phyloP scores from a whole-genome alignment of 2,888 invertebrate genomes.

The Tuberolachnus salignus region DNA sequence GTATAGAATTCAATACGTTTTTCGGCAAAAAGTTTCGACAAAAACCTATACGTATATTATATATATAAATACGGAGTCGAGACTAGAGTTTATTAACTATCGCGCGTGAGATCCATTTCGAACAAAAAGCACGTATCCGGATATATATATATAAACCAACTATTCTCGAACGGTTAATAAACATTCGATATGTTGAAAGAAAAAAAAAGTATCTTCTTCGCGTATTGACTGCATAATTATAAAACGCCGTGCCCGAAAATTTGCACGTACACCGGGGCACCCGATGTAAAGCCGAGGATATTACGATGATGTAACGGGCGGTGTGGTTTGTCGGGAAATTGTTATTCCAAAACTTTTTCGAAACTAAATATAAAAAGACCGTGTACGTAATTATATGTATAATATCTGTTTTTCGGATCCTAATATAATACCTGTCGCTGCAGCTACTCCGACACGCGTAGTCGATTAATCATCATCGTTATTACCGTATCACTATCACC shows the following conservation, averaged over 20 bases:
- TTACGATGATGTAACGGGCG: no score
- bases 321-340: no score
- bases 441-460: no score
- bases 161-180: conserved; percentile 16
- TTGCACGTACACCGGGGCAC: no score
- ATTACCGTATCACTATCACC: no score
- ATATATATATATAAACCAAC: background rate
- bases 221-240: background rate
- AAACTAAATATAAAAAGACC: no score
- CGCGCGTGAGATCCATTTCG: conserved; percentile 5
- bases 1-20: conserved; percentile 27
- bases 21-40: conserved; percentile 28
- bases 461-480: no score
- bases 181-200: conserved; percentile 26
- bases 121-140: conserved; percentile 33
- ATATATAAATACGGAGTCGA: background rate
- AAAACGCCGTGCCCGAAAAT: background rate
- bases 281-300: no score
- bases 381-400: no score
- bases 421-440: background rate
- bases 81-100: conserved; percentile 7
- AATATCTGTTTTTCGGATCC: background rate
- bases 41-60: background rate
- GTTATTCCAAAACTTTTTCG: no score
- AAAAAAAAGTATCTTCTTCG: background rate